A percentile compares a stretch with the other conserved stretches of the same genome.
Conservation (phyloP, 2,888 invertebrate genomes). For the Idaea biselata region DNA sequence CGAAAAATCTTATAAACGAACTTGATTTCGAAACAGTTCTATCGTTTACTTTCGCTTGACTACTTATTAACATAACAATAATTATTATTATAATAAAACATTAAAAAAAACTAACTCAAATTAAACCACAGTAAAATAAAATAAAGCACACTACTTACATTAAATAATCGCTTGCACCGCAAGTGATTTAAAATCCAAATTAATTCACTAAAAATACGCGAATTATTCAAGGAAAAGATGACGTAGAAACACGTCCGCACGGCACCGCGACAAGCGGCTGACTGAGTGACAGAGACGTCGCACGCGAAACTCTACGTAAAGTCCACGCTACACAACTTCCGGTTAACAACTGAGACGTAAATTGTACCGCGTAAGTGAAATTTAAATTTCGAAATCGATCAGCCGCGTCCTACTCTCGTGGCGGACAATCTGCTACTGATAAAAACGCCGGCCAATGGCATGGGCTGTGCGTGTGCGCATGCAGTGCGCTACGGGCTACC, state of each 20-base stretch:
- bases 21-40: conserved; percentile 13
- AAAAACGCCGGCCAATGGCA: conserved; percentile 27
- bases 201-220: conserved; percentile 27
- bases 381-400: conserved; percentile 5
- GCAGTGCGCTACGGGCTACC: neutral
- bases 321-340: conserved; percentile 23
- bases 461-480: conserved; percentile 29
- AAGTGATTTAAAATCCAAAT: conserved; percentile 23
- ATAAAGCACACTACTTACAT: conserved; percentile 20
- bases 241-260: conserved; percentile 34
- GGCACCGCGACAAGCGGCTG: conserved; percentile 27
- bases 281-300: conserved; percentile 27
- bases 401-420: conserved; percentile 10
- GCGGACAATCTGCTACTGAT: conserved; percentile 39
- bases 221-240: conserved; percentile 17
- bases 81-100: conserved; percentile 12
- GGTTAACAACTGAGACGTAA: conserved; percentile 29
- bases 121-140: neutral
- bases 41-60: conserved; percentile 32
- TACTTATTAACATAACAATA: conserved; percentile 27
- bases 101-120: conserved; percentile 5
- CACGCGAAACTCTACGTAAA: conserved; percentile 16
- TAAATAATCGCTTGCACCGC: conserved; percentile 18
- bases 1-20: neutral
- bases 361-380: conserved; percentile 10